These are phyloP conservation scores for Hyposoter didymator DNA, from an alignment of 2,888 invertebrate genomes.

Conservation along the genomic window DNA sequence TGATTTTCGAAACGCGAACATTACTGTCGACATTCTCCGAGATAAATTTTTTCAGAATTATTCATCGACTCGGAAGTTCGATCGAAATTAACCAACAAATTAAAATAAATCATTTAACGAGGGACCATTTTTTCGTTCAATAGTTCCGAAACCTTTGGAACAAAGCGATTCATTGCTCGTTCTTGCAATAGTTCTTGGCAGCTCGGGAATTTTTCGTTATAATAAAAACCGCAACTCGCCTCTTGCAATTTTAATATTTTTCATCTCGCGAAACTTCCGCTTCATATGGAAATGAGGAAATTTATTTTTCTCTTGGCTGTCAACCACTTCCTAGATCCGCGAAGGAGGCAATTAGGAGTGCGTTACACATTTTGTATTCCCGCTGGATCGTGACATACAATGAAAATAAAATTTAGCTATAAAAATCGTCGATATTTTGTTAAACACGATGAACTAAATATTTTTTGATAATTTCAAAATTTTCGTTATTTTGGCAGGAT, in stretches of 20 bases:
- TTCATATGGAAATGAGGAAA: neutral
- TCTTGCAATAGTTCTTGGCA: neutral
- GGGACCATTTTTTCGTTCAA: neutral
- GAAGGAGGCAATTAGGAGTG: neutral
- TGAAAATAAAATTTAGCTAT: no score
- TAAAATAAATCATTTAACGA: neutral
- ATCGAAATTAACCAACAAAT: neutral
- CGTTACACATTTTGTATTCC: neutral
- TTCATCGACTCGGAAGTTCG: neutral
- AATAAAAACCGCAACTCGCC: conserved; percentile 49
- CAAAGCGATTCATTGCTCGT: neutral
- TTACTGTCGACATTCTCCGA: neutral
- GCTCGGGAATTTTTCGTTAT: neutral
- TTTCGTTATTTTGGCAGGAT: no score
- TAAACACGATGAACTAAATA: no score
- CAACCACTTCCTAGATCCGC: conserved; percentile 11
- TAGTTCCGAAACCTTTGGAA: neutral
- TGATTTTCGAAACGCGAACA: neutral
- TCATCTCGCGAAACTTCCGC: conserved; percentile 29
- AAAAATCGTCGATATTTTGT: no score
- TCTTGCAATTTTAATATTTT: neutral
- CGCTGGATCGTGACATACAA: neutral
- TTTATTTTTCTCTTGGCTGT: neutral
- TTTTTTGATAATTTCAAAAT: no score
- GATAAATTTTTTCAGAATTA: neutral